phyloP scores from a whole-genome alignment of 2,113 vertebrate species.

The Scatophagus argus region DNA sequence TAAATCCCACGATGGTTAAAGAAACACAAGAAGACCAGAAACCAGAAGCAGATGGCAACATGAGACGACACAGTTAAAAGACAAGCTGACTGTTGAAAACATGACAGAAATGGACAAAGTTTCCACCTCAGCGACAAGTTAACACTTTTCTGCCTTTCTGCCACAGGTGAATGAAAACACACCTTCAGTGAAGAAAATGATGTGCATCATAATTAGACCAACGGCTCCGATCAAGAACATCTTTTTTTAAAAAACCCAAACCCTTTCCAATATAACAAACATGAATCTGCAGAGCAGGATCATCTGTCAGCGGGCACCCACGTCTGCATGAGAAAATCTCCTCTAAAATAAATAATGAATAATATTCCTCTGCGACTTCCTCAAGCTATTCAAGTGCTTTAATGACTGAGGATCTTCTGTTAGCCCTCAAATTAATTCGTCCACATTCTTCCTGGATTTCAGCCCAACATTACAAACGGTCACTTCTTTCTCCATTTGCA shows the following conservation, averaged over 20 bases:
- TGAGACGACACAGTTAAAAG: no score
- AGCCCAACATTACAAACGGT: slow-evolving; percentile 31
- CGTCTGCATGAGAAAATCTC: slow-evolving; percentile 38
- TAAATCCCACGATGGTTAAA: no score
- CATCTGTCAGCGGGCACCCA: slow-evolving; percentile 23
- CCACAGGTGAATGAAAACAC: no score
- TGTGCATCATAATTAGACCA: neutral
- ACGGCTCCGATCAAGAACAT: neutral
- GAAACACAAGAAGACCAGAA: no score
- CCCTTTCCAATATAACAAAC: slow-evolving; percentile 11
- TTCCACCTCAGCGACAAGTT: no score
- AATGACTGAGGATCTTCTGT: slow-evolving; percentile 49
- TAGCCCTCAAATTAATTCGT: slow-evolving; percentile 53
- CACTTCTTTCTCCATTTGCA: slow-evolving; percentile 32
- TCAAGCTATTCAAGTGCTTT: slow-evolving; percentile 41
- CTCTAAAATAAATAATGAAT: slow-evolving; percentile 42
- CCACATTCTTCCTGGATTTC: slow-evolving; percentile 42
- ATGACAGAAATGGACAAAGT: no score
- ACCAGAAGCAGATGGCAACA: no score
- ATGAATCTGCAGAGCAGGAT: slow-evolving; percentile 2
- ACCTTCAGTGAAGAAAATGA: neutral
- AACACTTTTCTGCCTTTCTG: no score
- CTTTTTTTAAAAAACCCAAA: no score
- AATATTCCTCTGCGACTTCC: slow-evolving; percentile 35
- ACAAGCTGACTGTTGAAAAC: no score